Base-by-base conservation (phyloP, 2,888 invertebrate genomes). In the Apodemia mormo region DNA sequence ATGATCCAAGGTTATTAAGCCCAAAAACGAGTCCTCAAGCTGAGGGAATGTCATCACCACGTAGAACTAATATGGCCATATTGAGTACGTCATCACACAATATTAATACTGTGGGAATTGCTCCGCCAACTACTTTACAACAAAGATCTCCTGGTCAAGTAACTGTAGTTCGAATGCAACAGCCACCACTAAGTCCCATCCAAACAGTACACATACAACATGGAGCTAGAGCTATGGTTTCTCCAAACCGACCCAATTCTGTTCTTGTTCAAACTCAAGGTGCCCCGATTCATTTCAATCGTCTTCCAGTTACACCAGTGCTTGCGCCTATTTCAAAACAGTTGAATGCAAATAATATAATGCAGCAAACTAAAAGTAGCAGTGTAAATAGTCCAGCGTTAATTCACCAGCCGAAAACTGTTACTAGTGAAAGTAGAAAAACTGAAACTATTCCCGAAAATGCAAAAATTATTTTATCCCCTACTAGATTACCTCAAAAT, bases 231-330 rank as follows among this genome's bases (percentile, higher is more conserved):
- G 79, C 91, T 58, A 87, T 93, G 86, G 79, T 93, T 33, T 93
- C 93, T 30, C 93, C 93, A 5, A 90, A 85, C 75, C 85, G 92
- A 76, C 87, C 90, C 1, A 92, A 86, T 79, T 91, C 93, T 3
- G 92, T 93, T 29, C 77, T 93, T 69, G 91, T 93, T 33, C 93
- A 93, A 81, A 87, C 90, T n/a, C 89, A 88, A 78, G 89, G 90
- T 54, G 74, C 89, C 12, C 88, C 92, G 10, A 81, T 93, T 70
- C 92, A 94, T 79, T 90, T 94, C 71, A 95, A 93, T 78, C 84
- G 95, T 66, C 83, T 95, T 71, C 94, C 95, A 43, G 94, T 94
- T 61, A 94, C 94, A 37, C 94, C 95, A 56, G 93, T 95, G 40
- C 85, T 95, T 77, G 85, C 94, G 14, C 92, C 94, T 43, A 94